phyloP scores from a whole-genome alignment of 2,113 vertebrate species.

The Calyptomena viridis region DNA sequence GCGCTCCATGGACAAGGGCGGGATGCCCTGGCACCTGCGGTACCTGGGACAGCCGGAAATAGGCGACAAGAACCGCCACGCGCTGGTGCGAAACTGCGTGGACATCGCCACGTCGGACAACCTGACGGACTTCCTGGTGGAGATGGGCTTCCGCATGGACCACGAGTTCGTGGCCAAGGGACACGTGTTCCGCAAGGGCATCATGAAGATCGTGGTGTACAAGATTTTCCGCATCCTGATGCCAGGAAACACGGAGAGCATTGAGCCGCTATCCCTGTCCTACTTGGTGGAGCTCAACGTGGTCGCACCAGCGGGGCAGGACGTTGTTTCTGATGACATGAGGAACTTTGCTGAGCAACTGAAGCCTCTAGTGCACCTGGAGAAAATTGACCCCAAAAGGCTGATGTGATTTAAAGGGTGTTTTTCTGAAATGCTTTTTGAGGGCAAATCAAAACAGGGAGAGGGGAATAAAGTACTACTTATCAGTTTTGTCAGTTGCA shows the following conservation, averaged over 20 bases:
- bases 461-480: not conserved
- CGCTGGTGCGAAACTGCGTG: constrained; percentile 92
- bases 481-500: not conserved
- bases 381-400: constrained; percentile 97
- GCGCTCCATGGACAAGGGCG: constrained; percentile 84
- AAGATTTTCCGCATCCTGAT: constrained; percentile 91
- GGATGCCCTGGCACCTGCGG: constrained; percentile 90
- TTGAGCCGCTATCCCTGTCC: constrained; percentile 90
- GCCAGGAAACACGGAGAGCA: constrained; percentile 93
- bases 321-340: constrained; percentile 90
- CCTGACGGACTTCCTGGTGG: constrained; percentile 90
- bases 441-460: not conserved
- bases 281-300: constrained; percentile 83
- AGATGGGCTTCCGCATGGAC: constrained; percentile 99
- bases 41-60: constrained; percentile 96
- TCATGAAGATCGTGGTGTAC: constrained; percentile 93
- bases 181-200: constrained; percentile 92
- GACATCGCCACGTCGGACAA: constrained; percentile 93
- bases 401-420: constrained; percentile 68
- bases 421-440: not conserved
- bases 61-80: constrained; percentile 92
- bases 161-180: constrained; percentile 95
- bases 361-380: constrained; percentile 92
- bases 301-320: constrained; percentile 77
- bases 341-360: constrained; percentile 95